phyloP scores from a whole-genome alignment of 2,113 vertebrate genomes.

The Hiodon alosoides region DNA sequence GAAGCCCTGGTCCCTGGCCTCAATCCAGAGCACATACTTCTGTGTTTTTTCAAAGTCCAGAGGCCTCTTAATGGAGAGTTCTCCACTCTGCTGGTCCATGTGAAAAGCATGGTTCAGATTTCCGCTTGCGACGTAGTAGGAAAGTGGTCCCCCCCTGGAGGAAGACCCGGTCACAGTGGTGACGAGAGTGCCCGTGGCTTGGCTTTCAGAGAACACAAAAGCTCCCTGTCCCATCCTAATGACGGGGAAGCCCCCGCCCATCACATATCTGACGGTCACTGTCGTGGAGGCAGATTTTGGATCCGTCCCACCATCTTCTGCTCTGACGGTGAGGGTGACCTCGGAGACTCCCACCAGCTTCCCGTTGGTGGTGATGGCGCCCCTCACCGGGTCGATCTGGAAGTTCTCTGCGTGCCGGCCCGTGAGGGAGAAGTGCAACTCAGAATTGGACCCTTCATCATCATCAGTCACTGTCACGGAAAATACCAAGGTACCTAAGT shows the following conservation, averaged over 20 bases:
- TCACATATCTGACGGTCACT: slow-evolving; percentile 84
- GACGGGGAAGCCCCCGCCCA: slow-evolving; percentile 79
- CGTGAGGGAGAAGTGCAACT: slow-evolving; percentile 82
- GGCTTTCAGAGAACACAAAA: slow-evolving; percentile 86
- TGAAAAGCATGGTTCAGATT: slow-evolving; percentile 84
- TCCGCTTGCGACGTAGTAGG: slow-evolving; percentile 88
- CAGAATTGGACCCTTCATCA: slow-evolving; percentile 78
- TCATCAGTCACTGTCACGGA: slow-evolving; percentile 91
- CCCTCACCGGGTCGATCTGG: slow-evolving; percentile 79
- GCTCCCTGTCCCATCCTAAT: slow-evolving; percentile 71
- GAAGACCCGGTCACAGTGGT: slow-evolving; percentile 77
- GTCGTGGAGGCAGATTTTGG: slow-evolving; percentile 86
- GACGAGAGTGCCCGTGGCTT: slow-evolving; percentile 72
- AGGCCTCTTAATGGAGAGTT: slow-evolving; percentile 69
- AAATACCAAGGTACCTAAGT: slow-evolving; percentile 83
- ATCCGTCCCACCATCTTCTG: slow-evolving; percentile 73
- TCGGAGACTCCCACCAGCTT: slow-evolving; percentile 70
- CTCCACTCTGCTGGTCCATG: slow-evolving; percentile 82
- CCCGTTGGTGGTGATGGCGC: slow-evolving; percentile 79
- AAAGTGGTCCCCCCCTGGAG: slow-evolving; percentile 76
- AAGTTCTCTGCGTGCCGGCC: slow-evolving; percentile 85
- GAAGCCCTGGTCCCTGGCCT: slow-evolving; percentile 88
- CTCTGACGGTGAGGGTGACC: slow-evolving; percentile 84
- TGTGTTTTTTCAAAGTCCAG: slow-evolving; percentile 87
- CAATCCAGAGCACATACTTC: slow-evolving; percentile 87